A percentile compares a stretch with the other conserved stretches of the same genome.
Conservation (phyloP, 2,113 vertebrate species). For the Otis tarda region DNA sequence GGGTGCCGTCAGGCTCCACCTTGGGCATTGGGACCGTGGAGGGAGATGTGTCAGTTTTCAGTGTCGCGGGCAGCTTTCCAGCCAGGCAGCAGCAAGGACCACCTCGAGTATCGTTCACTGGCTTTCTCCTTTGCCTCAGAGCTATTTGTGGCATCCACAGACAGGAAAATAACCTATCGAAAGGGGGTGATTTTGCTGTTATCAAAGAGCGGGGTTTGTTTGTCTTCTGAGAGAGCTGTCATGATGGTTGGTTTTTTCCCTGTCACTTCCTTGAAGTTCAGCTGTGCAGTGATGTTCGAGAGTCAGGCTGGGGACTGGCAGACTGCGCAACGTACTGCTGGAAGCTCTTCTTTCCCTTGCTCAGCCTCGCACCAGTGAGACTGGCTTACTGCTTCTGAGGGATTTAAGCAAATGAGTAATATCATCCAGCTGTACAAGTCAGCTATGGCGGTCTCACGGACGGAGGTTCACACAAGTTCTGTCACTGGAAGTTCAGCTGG, state of each 20-base stretch:
- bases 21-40: background rate
- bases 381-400: background rate
- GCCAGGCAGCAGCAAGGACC: background rate
- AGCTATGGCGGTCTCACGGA: background rate
- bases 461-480: background rate
- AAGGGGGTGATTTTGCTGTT: background rate
- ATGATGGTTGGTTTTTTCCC: background rate
- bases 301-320: background rate
- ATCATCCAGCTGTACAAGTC: background rate
- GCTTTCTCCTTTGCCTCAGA: background rate
- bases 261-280: background rate
- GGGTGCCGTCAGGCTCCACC: background rate
- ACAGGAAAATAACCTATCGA: background rate
- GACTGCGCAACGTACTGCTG: background rate
- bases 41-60: background rate
- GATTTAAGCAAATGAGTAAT: background rate
- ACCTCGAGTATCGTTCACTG: background rate
- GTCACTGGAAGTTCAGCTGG: background rate
- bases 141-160: conserved; percentile 4
- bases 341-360: background rate
- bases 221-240: background rate
- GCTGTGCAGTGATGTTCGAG: background rate
- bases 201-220: background rate
- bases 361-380: background rate
- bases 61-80: background rate